Evolutionary conservation across 2,113 vertebrate species (phyloP).

Genomic region (Myotis yumanensis): DNA sequence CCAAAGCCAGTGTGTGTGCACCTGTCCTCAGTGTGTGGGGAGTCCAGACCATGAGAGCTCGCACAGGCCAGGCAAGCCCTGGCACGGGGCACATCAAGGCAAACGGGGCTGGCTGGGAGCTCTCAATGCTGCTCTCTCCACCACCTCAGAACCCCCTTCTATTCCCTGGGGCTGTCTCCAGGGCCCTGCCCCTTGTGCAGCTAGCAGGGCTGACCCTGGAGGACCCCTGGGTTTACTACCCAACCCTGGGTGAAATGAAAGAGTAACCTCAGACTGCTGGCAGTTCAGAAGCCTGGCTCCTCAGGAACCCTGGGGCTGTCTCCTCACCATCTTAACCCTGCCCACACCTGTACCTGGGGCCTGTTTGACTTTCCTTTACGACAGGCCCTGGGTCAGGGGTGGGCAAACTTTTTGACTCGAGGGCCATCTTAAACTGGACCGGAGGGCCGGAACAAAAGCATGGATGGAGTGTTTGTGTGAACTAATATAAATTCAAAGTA

Average conservation of each 20-base stretch:
- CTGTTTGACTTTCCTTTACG: neutral
- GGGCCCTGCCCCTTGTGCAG: neutral
- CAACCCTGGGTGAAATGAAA: neutral
- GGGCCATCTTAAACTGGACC: no score
- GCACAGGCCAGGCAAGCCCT: neutral
- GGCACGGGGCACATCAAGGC: neutral
- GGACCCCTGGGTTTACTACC: neutral
- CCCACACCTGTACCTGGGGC: neutral
- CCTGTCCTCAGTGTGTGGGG: accelerated
- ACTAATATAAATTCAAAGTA: no score
- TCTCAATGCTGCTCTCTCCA: neutral
- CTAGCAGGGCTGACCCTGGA: neutral
- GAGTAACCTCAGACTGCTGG: neutral
- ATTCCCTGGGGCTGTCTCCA: neutral
- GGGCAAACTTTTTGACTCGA: no score
- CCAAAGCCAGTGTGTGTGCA: neutral
- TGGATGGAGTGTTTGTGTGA: no score
- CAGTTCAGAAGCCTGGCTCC: neutral
- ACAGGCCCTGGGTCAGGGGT: neutral
- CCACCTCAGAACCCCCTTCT: neutral
- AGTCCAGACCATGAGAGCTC: neutral
- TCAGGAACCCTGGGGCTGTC: neutral
- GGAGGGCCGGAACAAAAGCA: no score
- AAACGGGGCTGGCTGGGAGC: neutral
- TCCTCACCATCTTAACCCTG: neutral